phyloP scores from a whole-genome alignment of 2,113 vertebrate genomes.

The Pelodiscus sinensis region DNA sequence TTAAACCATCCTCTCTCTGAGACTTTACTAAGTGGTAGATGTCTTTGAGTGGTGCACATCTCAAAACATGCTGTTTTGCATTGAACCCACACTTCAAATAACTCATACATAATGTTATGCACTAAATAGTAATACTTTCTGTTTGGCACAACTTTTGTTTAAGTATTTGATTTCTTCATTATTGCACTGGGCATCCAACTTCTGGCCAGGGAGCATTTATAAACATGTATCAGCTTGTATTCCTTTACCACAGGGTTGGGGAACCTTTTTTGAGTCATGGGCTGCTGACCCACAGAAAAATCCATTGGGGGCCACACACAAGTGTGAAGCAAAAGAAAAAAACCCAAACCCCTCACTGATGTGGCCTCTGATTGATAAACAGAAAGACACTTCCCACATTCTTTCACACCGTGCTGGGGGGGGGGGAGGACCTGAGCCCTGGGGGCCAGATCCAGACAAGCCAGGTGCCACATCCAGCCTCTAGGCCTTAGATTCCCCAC shows the following conservation, averaged over 20 bases:
- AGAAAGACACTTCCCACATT: too few relatives aligned
- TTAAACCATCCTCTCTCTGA: background rate
- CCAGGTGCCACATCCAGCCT: too few relatives aligned
- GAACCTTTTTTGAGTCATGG: too few relatives aligned
- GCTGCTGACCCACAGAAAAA: too few relatives aligned
- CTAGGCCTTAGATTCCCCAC: too few relatives aligned
- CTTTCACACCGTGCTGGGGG: too few relatives aligned
- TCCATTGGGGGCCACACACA: too few relatives aligned
- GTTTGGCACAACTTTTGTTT: background rate
- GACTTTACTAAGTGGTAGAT: background rate
- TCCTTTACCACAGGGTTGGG: background rate
- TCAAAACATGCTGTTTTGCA: background rate
- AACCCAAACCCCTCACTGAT: too few relatives aligned
- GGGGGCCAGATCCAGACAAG: too few relatives aligned
- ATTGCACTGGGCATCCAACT: rapidly evolving
- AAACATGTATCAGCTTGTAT: background rate
- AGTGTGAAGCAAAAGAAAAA: too few relatives aligned
- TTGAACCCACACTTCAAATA: background rate
- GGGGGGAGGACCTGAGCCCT: too few relatives aligned
- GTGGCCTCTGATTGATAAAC: too few relatives aligned
- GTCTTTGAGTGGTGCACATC: background rate
- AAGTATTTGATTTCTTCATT: background rate
- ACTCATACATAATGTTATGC: background rate
- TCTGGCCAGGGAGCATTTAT: background rate
- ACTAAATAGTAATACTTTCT: background rate